Evolutionary conservation across 2,113 vertebrate species (phyloP).

Genomic region (Mesembrinibis cayennensis): DNA sequence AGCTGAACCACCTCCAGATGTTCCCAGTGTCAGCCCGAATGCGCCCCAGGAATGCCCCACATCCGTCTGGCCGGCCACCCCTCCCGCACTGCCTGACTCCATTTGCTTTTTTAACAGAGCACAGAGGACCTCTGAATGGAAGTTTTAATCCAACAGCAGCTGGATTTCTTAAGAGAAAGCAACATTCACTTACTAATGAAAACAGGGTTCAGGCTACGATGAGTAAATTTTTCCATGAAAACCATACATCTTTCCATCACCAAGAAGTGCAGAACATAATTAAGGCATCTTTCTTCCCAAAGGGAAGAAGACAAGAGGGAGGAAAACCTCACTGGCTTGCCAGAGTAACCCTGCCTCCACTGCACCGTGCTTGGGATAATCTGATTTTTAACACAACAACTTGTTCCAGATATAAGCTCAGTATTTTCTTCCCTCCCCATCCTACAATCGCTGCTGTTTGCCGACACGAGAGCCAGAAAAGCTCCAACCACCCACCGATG

Average conservation of each 20-base stretch:
- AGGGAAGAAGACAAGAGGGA: not conserved
- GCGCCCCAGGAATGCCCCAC: not conserved
- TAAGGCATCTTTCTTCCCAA: not conserved
- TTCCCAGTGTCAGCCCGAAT: not conserved
- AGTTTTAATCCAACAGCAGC: conserved; percentile 28
- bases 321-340: not conserved
- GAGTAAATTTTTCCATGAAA: conserved; percentile 56
- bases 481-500: not conserved
- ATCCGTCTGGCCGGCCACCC: not conserved
- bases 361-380: not conserved
- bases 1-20: not conserved
- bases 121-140: not conserved
- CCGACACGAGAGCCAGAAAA: not conserved
- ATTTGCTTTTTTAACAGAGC: not conserved
- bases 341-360: not conserved
- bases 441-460: not conserved
- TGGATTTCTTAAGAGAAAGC: conserved; percentile 27
- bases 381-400: not conserved
- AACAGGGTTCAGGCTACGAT: not conserved
- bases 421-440: not conserved
- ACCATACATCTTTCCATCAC: not conserved
- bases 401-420: not conserved
- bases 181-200: conserved; percentile 19
- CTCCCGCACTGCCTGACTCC: accelerated
- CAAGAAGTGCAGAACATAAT: not conserved